Conservation (phyloP, 2,113 vertebrate genomes). For the Thunnus maccoyii region DNA sequence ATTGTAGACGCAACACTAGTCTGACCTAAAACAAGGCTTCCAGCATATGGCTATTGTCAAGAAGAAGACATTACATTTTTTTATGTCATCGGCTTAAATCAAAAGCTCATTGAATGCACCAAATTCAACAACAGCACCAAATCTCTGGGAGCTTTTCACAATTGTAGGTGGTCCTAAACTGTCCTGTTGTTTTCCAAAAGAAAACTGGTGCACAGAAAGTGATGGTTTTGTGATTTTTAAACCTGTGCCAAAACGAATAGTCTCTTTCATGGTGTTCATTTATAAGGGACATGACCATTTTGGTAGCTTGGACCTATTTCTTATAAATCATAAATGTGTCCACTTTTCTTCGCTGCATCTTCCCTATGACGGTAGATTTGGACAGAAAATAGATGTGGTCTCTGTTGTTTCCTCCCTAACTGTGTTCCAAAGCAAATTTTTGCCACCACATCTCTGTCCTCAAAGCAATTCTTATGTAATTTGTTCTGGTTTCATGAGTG, state of each 20-base stretch:
- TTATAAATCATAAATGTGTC: not conserved
- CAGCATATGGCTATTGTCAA: not conserved
- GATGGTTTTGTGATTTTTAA: not conserved
- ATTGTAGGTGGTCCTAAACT: not conserved
- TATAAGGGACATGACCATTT: not conserved
- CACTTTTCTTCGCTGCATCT: not conserved
- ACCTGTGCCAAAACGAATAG: conserved; percentile 8
- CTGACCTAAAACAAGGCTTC: not conserved
- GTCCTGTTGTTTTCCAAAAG: not conserved
- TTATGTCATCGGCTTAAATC: not conserved
- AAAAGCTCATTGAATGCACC: not conserved
- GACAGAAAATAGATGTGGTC: not conserved
- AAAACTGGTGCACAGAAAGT: not conserved
- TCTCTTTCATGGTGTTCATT: not conserved
- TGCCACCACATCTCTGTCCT: no score
- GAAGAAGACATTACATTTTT: not conserved
- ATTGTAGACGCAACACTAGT: not conserved
- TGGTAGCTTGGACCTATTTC: not conserved
- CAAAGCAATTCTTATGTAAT: no score
- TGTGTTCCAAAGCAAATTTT: no score
- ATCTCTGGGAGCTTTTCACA: no score
- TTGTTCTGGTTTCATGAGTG: no score
- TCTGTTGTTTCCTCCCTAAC: no score
- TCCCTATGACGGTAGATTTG: not conserved
- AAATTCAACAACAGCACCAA: not conserved